Evolutionary conservation across 2,113 vertebrate species (phyloP).

Genomic region (Tachycineta bicolor): DNA sequence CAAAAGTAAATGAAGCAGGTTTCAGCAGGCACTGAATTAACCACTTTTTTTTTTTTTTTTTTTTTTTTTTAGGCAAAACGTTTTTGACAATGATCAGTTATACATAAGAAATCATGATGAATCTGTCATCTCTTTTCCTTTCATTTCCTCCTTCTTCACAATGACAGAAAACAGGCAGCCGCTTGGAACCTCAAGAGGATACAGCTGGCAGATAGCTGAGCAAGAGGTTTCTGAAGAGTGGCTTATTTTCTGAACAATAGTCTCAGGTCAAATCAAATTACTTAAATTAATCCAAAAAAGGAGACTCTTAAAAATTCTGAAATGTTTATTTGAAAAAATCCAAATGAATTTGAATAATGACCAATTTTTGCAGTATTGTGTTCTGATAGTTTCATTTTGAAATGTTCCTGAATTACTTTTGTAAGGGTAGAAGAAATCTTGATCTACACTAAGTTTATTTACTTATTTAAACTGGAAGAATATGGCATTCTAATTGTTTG

Average conservation of each 20-base stretch:
- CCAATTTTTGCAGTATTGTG: neutral
- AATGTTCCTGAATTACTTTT: neutral
- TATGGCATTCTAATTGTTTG: neutral
- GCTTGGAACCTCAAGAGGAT: conserved; percentile 16
- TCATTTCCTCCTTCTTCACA: neutral
- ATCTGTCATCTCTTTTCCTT: neutral
- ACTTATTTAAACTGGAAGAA: neutral
- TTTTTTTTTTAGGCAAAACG: neutral
- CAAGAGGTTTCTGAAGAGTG: neutral
- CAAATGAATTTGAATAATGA: neutral
- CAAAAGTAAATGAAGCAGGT: neutral
- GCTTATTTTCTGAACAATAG: conserved; percentile 7
- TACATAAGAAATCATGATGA: neutral
- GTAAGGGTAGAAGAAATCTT: neutral
- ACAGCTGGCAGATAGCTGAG: conserved; percentile 26
- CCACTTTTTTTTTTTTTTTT: neutral
- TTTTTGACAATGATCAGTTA: neutral
- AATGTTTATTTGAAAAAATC: neutral
- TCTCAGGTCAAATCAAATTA: conserved; percentile 3
- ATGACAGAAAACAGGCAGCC: neutral
- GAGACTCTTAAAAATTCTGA: neutral
- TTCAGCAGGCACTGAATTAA: neutral
- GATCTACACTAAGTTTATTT: neutral
- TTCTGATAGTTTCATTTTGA: neutral
- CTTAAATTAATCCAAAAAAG: neutral